Evolutionary conservation across 1,140 invertebrate species (phyloP).

Genomic region (Halyomorpha halys): DNA sequence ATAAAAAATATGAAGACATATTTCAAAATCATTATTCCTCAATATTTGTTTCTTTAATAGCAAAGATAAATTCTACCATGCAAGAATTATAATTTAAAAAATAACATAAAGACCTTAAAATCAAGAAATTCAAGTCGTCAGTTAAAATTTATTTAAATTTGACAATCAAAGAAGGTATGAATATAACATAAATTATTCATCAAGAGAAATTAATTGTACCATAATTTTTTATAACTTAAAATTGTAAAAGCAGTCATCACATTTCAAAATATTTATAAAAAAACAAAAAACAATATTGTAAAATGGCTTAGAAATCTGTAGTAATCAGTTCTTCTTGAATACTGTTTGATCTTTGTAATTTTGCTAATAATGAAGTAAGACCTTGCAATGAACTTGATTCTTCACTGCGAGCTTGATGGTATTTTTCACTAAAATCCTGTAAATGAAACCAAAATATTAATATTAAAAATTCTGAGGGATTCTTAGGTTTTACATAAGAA

Average conservation of each 20-base stretch:
- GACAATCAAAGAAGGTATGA: neutral
- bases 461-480: no score
- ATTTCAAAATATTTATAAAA: neutral
- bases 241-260: neutral
- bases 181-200: neutral
- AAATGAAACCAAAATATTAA: slow-evolving; percentile 29
- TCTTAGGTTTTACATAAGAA: no score
- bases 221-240: neutral
- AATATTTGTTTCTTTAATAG: no score
- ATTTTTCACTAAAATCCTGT: slow-evolving; percentile 62
- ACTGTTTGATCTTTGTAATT: slow-evolving; percentile 58
- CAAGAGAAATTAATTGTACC: neutral
- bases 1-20: no score
- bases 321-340: slow-evolving; percentile 69
- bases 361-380: slow-evolving; percentile 37
- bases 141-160: neutral
- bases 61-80: no score
- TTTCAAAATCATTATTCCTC: no score
- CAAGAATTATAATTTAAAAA: no score
- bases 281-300: neutral
- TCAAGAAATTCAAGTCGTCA: no score
- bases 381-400: slow-evolving; percentile 48
- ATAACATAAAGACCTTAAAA: no score
- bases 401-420: slow-evolving; percentile 52
- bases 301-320: neutral